A percentile compares a stretch with the other conserved stretches of the same genome.
These are phyloP conservation scores for Conchocele bisecta DNA, from an alignment of 2,888 invertebrate species.

Conservation along the genomic window DNA sequence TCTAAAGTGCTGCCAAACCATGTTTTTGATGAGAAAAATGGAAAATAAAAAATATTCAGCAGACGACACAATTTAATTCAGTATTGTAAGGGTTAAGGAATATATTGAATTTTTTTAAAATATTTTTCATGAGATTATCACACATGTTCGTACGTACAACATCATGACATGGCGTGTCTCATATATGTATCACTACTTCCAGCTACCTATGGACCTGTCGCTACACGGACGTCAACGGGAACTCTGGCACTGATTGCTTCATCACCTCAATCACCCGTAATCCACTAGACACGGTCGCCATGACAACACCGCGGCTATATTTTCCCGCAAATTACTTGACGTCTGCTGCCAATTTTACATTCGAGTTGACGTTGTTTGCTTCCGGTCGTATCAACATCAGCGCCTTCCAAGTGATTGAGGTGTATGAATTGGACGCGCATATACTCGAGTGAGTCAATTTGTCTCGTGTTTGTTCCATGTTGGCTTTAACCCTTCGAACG, in stretches of 20 bases:
- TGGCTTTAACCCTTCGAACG: too few relatives aligned
- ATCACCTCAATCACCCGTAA: slow-evolving; percentile 21
- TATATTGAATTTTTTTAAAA: too few relatives aligned
- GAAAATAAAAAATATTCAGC: too few relatives aligned
- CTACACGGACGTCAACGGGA: slow-evolving; percentile 16
- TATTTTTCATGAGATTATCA: too few relatives aligned
- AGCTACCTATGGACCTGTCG: slow-evolving; percentile 66
- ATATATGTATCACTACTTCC: too few relatives aligned
- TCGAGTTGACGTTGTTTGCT: slow-evolving; percentile 68
- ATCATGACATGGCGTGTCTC: too few relatives aligned
- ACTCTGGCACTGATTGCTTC: slow-evolving; percentile 56
- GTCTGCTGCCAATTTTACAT: slow-evolving; percentile 60
- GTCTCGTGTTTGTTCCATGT: too few relatives aligned
- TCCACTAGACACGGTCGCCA: slow-evolving; percentile 24
- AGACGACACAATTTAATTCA: too few relatives aligned
- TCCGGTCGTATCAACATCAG: slow-evolving; percentile 37
- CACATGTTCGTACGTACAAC: too few relatives aligned
- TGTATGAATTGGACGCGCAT: slow-evolving; percentile 16
- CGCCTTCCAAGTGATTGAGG: slow-evolving; percentile 67
- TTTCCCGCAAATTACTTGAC: slow-evolving; percentile 54
- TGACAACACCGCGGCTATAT: slow-evolving; percentile 45
- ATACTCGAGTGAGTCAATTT: slow-evolving; percentile 64
- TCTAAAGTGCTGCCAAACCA: too few relatives aligned
- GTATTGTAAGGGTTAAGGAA: too few relatives aligned
- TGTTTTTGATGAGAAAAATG: too few relatives aligned